Evolutionary conservation across 2,888 invertebrate genomes (phyloP), one percentile per base, ranked within the genome.

Genomic region (Microdon myrmicae): DNA sequence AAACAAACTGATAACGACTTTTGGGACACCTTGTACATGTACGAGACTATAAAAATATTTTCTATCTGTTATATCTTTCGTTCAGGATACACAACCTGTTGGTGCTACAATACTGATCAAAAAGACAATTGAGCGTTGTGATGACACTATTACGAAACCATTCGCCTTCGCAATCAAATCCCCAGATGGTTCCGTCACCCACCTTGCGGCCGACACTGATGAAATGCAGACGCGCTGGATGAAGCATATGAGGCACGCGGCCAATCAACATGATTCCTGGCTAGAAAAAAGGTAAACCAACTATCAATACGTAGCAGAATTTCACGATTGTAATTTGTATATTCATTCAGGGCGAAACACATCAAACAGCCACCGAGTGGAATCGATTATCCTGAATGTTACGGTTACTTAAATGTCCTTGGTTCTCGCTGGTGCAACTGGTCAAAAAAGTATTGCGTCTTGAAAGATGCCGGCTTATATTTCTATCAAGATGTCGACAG

Each of bases 381-480:
- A 23, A 89, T 96, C 61, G 84, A 87, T 9, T 84, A 90, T 56
- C 92, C 95, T 0, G 96, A 96, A 76, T 96, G 96, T 80, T 91
- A 90, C 75, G 96, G 96, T n/a, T 92, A 91, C 79, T 84, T 96
- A 54, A 87, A 89, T 81, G 95, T 95, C 81, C 84, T 95, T 67
- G 89, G 90, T 39, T 90, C 88, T 56, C 89, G 90, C 72, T 90
- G 92, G 84, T 90, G 91, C 74, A 89, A 91, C 12, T 96, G 96
- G 95, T 90, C 90, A 60, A 88, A 91, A 73, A 85, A 94, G 43
- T 96, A 94, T 82, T 96, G 95, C 82, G 92, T 97, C 22, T 84
- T 96, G 32, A 96, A 96, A 79, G 95, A 96, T 78, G 96, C 95
- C 29, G 94, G 94, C 71, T 84, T 96, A 14, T 96, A 94, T 81